Base-by-base conservation (phyloP, 2,888 invertebrate genomes). In the Rhingia campestris region DNA sequence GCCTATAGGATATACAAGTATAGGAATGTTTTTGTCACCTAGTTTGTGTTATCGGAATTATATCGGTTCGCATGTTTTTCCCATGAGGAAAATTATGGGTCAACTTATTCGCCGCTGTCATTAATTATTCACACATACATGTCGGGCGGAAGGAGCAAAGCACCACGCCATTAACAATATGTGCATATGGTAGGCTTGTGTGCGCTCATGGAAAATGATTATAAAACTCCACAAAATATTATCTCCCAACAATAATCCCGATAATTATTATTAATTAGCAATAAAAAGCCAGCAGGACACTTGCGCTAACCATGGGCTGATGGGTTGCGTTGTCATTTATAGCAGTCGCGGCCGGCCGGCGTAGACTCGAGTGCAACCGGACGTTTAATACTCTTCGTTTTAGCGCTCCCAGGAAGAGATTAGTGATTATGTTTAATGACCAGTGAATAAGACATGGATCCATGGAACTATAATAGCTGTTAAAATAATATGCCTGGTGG, bases 181-280 rank as follows among this genome's bases (percentile, higher is more conserved):
- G 53, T 37, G 66, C 22, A 22, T 22, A 22, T 22, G 2, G 22
- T 66, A 43, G 33, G 35, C 63, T 37, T 41, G 12, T 69, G 64
- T 10, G 22, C 49, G 53, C 49, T 22, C 22, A 22, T 22, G 63
- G 33, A 47, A 70, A 69, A 61, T 74, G 75, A 61, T 80, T 80
- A 58, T 79, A 70, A 70, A 75, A 80, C 43, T 56, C 39, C 67
- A 56, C 70, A 76, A 67, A 75, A 63, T 69, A 67, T 67, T 63
- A 67, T 81, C 81, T 70, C 54, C 66, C 35, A 53, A 81, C 67
- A 81, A 81, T 76, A 72, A 67, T 56, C 56, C 72, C 43, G 75
- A 81, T 85, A 81, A 85, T 81, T 72, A 85, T 85, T 72, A 73
- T 85, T 81, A 85, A 85, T 67, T 76, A 72, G 56, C 66, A 61